Evolutionary conservation across 2,113 vertebrate species (phyloP).

Genomic region (Monopterus albus): DNA sequence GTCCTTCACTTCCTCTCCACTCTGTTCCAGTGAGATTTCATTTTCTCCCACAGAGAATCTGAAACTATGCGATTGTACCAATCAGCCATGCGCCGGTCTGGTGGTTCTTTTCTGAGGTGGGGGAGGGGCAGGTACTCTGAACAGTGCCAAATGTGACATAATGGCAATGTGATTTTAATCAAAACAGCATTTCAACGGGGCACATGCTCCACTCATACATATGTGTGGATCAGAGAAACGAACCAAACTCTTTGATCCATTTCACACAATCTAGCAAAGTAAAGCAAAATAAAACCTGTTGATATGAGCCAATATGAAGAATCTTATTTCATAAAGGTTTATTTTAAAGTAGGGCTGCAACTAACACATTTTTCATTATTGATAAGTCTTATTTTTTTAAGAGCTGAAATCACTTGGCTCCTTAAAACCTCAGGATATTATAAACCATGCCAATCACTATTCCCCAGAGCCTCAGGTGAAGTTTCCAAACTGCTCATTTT

Average conservation of each 20-base stretch:
- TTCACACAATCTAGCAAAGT: conserved; percentile 1
- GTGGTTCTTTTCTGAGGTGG: conserved; percentile 59
- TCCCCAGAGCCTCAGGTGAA: background rate
- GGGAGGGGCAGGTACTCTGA: conserved; percentile 51
- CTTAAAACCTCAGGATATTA: background rate
- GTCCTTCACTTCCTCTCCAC: conserved; percentile 60
- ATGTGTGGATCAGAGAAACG: conserved; percentile 50
- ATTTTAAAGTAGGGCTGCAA: conserved; percentile 5
- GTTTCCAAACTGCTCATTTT: background rate
- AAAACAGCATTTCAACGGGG: conserved; percentile 75
- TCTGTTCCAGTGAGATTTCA: conserved; percentile 51
- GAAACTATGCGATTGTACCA: conserved; percentile 40
- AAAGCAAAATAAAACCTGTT: background rate
- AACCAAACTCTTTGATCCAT: conserved; percentile 21
- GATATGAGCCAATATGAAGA: background rate
- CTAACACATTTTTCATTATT: conserved; percentile 12
- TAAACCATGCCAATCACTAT: background rate
- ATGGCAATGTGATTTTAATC: conserved; percentile 82
- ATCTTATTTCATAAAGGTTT: conserved; percentile 2
- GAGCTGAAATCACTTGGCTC: background rate
- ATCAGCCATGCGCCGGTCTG: conserved; percentile 41
- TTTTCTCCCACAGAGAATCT: conserved; percentile 55
- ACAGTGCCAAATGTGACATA: conserved; percentile 81
- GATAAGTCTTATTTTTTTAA: background rate
- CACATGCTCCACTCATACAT: conserved; percentile 58